Evolutionary conservation across 2,797 vertebrate species (phyloP), one percentile per base, ranked within the genome.

Genomic region (Masticophis lateralis): DNA sequence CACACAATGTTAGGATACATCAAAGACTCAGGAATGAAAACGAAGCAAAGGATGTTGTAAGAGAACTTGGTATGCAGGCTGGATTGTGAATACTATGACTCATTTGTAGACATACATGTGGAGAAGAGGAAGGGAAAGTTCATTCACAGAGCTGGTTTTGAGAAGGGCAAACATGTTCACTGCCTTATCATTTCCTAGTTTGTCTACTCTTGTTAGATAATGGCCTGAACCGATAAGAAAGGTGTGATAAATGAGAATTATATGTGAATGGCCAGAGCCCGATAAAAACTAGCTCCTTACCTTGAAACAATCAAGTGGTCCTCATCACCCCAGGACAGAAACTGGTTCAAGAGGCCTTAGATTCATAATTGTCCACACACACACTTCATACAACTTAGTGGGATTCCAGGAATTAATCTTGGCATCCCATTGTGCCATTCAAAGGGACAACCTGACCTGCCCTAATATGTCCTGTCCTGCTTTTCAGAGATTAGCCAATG

Each of bases 41-140:
- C 59, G 91, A 96, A 96, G 95, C 94, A 94, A 92, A 66, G 95
- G 96, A 96, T 96, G 95, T 96, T 97, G 94, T 95, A 96, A 93
- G 47, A 95, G 20, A 95, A 92, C 92, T 95, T 91, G 94, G 94
- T 95, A 94, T 92, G 83, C 32, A 63, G 56, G 22, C 9, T 28
- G 66, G n/a, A 56, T 66, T 86, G 69, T 56, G 87, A 55, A 88
- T 56, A 83, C 20, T 56, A 51, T 93, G 86, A 93, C 66, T 91
- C 92, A 93, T 56, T 13, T 13, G 60, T 91, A 43, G 11, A 61
- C 63, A 59, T 43, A 32, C 59, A 93, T 59, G 89, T 55, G 56
- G 12, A 51, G 18, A 59, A 86, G 27, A 61, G 86, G 79, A 88
- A 91, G 69, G 51, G 87, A 93, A 91, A 93, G 93, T 91, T 91